phyloP scores from a whole-genome alignment of 2,888 invertebrate genomes.

The Microctonus aethiopoides region DNA sequence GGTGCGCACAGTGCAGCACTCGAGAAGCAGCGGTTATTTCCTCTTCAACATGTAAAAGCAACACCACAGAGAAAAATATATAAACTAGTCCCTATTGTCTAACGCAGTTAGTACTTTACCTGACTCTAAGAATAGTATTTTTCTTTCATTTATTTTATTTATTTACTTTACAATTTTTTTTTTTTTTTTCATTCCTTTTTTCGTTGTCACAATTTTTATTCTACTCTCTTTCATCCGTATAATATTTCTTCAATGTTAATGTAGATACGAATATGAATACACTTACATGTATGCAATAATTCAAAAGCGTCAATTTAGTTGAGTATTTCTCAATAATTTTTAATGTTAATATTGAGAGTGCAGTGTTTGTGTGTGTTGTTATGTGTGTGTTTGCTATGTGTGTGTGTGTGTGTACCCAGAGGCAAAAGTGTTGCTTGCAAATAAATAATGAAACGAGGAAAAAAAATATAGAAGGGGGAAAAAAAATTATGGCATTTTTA shows the following conservation, averaged over 20 bases:
- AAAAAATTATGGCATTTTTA: slow-evolving; percentile 21
- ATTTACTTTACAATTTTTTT: background rate
- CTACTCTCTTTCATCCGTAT: too few species aligned
- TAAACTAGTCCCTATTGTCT: slow-evolving; percentile 45
- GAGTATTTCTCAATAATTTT: background rate
- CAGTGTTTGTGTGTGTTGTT: background rate
- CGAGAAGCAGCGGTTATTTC: slow-evolving; percentile 1
- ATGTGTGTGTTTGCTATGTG: too few species aligned
- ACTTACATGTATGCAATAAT: background rate
- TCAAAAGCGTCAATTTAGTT: background rate
- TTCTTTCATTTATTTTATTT: slow-evolving; percentile 15
- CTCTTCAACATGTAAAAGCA: slow-evolving; percentile 12
- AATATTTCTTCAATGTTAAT: too few species aligned
- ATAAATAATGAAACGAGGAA: background rate
- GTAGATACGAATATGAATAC: background rate
- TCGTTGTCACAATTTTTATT: too few species aligned
- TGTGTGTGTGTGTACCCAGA: too few species aligned
- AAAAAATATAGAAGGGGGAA: slow-evolving; percentile 13
- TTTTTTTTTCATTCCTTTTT: background rate
- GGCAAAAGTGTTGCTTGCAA: background rate
- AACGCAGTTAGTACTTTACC: slow-evolving; percentile 40
- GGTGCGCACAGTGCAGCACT: slow-evolving; percentile 18
- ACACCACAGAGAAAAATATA: slow-evolving; percentile 37
- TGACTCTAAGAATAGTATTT: slow-evolving; percentile 13
- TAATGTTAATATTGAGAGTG: background rate